Evolutionary conservation across 2,888 invertebrate genomes (phyloP).

Genomic region (Bellardia bayeri): DNA sequence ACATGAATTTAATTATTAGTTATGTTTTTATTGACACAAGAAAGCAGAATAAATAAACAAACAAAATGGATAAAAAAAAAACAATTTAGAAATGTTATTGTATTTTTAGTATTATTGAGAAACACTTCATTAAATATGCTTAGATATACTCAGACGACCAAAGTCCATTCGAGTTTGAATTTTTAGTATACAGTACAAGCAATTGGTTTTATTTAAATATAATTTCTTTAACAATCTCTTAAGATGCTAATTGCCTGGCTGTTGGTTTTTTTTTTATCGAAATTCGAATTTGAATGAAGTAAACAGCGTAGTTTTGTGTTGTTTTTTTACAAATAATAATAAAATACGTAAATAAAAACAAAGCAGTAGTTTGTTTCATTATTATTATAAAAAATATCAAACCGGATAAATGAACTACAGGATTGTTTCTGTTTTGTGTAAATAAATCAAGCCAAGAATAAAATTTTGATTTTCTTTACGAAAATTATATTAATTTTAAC

Average conservation of each 20-base stretch:
- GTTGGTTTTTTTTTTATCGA: not conserved
- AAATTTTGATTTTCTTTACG: too few species aligned
- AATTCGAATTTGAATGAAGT: not conserved
- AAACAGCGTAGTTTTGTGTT: not conserved
- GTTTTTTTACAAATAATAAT: not conserved
- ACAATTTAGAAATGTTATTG: conserved; percentile 2
- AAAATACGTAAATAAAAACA: conserved; percentile 1
- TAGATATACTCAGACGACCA: conserved; percentile 53
- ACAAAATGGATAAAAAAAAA: not conserved
- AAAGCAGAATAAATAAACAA: not conserved
- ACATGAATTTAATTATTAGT: conserved; percentile 12
- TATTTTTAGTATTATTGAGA: conserved; percentile 14
- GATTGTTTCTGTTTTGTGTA: not conserved
- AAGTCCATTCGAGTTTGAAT: conserved; percentile 55
- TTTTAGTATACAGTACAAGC: conserved; percentile 27
- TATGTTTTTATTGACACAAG: not conserved
- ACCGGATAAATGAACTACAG: conserved; percentile 31
- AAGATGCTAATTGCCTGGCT: not conserved
- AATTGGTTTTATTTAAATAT: conserved; percentile 43
- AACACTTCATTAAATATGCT: not conserved
- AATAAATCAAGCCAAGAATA: not conserved
- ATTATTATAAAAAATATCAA: not conserved
- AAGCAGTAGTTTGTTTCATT: not conserved
- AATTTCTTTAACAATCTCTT: not conserved
- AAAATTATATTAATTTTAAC: too few species aligned